phyloP scores from a whole-genome alignment of 1,140 invertebrate species.

The Meloidogyne chitwoodi region DNA sequence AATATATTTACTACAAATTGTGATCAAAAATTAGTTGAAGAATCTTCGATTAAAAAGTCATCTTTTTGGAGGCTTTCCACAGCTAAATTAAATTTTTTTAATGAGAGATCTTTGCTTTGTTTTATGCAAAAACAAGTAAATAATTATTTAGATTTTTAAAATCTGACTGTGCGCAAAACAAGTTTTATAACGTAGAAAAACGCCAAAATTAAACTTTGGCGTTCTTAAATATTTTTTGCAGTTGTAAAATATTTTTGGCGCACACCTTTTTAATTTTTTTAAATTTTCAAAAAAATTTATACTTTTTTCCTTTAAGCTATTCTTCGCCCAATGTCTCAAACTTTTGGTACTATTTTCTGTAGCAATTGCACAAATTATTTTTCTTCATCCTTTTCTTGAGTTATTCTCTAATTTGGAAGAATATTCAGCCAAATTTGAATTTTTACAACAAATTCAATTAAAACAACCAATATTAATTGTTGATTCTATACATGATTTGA shows the following conservation, averaged over 20 bases:
- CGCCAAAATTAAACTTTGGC: not conserved
- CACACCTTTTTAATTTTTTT: not conserved
- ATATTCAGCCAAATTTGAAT: constrained; percentile 27
- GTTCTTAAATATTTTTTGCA: not conserved
- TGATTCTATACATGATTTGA: not conserved
- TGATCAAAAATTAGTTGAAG: not conserved
- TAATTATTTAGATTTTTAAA: not conserved
- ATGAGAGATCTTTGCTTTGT: not conserved
- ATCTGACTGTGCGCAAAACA: not conserved
- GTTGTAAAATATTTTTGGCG: not conserved
- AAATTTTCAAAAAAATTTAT: not conserved
- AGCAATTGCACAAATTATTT: constrained; percentile 39
- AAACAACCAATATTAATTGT: not conserved
- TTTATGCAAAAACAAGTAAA: not conserved
- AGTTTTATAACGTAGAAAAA: not conserved
- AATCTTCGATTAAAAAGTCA: not conserved
- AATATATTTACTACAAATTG: not conserved
- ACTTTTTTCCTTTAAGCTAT: constrained; percentile 30
- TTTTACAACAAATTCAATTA: not conserved
- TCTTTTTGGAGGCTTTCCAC: not conserved
- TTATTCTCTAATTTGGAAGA: constrained; percentile 39
- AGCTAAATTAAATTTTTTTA: not conserved
- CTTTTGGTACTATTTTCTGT: constrained; percentile 37
- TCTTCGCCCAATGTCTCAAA: constrained; percentile 47
- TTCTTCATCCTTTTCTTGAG: constrained; percentile 38